Evolutionary conservation across 1,140 invertebrate species (phyloP).

Genomic region (Calliphora vicina): DNA sequence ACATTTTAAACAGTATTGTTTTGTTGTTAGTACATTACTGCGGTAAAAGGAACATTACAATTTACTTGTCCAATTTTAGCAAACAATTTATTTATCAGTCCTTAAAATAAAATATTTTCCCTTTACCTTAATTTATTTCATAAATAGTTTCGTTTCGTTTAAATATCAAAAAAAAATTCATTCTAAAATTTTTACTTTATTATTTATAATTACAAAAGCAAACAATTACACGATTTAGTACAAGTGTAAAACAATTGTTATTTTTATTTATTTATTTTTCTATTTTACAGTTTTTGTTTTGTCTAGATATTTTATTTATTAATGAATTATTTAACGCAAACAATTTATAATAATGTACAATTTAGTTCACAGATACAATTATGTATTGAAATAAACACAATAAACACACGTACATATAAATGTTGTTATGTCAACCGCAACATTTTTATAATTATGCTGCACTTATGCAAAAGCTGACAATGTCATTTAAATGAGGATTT

Average conservation of each 20-base stretch:
- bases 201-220: background rate
- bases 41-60: too few relatives aligned
- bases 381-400: background rate
- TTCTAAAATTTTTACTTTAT: background rate
- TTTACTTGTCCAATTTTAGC: too few relatives aligned
- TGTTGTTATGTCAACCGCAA: background rate
- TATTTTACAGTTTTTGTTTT: background rate
- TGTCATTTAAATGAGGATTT: background rate
- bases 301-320: background rate
- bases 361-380: background rate
- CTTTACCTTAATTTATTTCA: too few relatives aligned
- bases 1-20: too few relatives aligned
- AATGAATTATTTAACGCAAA: background rate
- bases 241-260: background rate
- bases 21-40: too few relatives aligned
- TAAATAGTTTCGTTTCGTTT: too few relatives aligned
- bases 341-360: background rate
- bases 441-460: conserved; percentile 4
- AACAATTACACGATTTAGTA: background rate
- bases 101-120: too few relatives aligned
- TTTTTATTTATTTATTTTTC: background rate
- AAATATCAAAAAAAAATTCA: too few relatives aligned
- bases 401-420: background rate
- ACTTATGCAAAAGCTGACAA: background rate
- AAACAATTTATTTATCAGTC: too few relatives aligned